These are phyloP conservation scores for Poecilia picta DNA, from an alignment of 2,797 vertebrate genomes.

Conservation along the genomic window DNA sequence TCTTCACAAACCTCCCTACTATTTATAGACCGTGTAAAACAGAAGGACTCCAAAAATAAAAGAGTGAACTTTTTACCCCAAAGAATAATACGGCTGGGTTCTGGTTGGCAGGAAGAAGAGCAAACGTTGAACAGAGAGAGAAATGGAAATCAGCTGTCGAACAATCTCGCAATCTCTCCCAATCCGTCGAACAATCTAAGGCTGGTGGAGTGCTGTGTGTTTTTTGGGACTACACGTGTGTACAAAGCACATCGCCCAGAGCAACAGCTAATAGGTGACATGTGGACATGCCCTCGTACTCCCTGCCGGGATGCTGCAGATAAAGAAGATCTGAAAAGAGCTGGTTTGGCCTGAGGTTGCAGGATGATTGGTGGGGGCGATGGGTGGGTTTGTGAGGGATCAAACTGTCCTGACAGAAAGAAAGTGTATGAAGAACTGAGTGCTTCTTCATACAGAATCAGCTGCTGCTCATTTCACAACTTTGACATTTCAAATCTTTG, in stretches of 20 bases:
- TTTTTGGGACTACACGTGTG: neutral
- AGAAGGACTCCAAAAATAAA: slow-evolving; percentile 69
- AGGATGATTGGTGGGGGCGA: neutral
- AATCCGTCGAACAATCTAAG: slow-evolving; percentile 16
- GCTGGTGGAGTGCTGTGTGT: slow-evolving; percentile 10
- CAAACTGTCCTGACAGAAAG: neutral
- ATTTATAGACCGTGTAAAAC: slow-evolving; percentile 66
- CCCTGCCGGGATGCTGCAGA: slow-evolving; percentile 45
- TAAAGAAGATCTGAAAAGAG: slow-evolving; percentile 18
- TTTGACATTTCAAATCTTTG: neutral
- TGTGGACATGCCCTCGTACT: slow-evolving; percentile 52
- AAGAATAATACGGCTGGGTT: slow-evolving; percentile 62
- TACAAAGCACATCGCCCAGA: neutral
- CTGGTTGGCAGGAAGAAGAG: slow-evolving; percentile 53
- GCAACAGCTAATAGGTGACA: slow-evolving; percentile 25
- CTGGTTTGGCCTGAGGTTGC: neutral
- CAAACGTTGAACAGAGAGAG: slow-evolving; percentile 33
- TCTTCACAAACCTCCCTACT: slow-evolving; percentile 45
- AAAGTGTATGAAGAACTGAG: neutral
- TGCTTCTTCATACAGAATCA: neutral
- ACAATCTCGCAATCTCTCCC: slow-evolving; percentile 45
- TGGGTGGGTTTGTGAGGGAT: neutral
- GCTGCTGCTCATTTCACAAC: neutral
- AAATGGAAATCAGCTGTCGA: slow-evolving; percentile 56
- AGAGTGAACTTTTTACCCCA: slow-evolving; percentile 75